Evolutionary conservation across 2,113 vertebrate genomes (phyloP).

Genomic region (Suncus etruscus): DNA sequence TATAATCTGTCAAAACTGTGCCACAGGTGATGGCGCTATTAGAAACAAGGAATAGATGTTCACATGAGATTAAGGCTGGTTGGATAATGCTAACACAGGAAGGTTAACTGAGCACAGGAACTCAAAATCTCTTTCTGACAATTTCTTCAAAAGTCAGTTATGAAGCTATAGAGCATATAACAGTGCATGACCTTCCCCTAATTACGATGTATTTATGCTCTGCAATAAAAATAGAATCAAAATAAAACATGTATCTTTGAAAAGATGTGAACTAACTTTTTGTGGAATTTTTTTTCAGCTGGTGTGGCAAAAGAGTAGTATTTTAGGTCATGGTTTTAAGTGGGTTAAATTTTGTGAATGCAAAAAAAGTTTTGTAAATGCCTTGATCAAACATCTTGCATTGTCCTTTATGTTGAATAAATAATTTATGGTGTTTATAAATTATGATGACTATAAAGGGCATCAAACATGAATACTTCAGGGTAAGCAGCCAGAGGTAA

Average conservation of each 20-base stretch:
- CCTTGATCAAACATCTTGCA: not conserved
- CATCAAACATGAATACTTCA: not conserved
- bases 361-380: not conserved
- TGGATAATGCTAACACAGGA: rapidly evolving
- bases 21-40: not conserved
- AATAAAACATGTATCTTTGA: not conserved
- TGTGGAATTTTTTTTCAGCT: not conserved
- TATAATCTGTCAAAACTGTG: not conserved
- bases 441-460: not conserved
- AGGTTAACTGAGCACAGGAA: not conserved
- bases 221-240: constrained; percentile 6
- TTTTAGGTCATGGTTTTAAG: not conserved
- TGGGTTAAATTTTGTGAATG: not conserved
- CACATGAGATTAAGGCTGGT: not conserved
- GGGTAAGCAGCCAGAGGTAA: not conserved
- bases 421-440: not conserved
- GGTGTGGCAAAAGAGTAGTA: not conserved
- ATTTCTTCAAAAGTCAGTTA: not conserved
- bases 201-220: not conserved
- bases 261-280: not conserved
- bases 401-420: not conserved
- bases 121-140: not conserved
- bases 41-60: not conserved
- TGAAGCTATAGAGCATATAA: not conserved
- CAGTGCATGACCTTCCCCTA: not conserved